Conservation (phyloP, 1,140 invertebrate species). For the Drosophila malerkotliana region DNA sequence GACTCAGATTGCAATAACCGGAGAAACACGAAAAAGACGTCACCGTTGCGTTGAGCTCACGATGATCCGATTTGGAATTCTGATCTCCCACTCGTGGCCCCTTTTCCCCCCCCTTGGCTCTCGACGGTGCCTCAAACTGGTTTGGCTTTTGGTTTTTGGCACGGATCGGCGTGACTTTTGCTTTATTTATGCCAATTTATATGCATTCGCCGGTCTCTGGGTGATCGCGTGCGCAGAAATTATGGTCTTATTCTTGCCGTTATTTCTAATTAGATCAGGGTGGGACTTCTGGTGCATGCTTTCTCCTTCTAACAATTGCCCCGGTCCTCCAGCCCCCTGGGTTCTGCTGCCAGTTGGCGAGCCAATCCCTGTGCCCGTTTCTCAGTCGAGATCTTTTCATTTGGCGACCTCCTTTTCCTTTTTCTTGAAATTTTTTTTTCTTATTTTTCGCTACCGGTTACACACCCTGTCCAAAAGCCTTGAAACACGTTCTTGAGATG, state of each 20-base stretch:
- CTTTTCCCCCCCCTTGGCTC: background rate
- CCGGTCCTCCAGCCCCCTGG: background rate
- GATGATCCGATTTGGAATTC: conserved; percentile 51
- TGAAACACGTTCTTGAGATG: conserved; percentile 70
- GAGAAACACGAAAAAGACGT: conserved; percentile 23
- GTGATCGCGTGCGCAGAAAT: conserved; percentile 50
- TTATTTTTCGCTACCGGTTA: conserved; percentile 35
- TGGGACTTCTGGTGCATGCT: conserved; percentile 34
- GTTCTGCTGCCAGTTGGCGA: background rate
- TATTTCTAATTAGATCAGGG: conserved; percentile 62
- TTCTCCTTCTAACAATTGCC: conserved; percentile 8
- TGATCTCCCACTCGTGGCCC: background rate
- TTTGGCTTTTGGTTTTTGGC: conserved; percentile 30
- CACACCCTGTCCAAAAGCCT: conserved; percentile 68
- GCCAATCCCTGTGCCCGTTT: conserved; percentile 53
- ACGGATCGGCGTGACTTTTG: conserved; percentile 44
- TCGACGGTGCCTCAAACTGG: conserved; percentile 16
- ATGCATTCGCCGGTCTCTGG: conserved; percentile 56
- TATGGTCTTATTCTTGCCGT: conserved; percentile 46
- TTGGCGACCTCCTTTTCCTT: conserved; percentile 76
- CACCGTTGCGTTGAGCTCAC: conserved; percentile 11
- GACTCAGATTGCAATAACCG: conserved; percentile 23
- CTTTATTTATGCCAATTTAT: conserved; percentile 49
- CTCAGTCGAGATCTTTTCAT: conserved; percentile 20
- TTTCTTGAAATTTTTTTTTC: conserved; percentile 20